Evolutionary conservation across 2,113 vertebrate species (phyloP), one percentile per base, ranked within the genome.

Genomic region (human): DNA sequence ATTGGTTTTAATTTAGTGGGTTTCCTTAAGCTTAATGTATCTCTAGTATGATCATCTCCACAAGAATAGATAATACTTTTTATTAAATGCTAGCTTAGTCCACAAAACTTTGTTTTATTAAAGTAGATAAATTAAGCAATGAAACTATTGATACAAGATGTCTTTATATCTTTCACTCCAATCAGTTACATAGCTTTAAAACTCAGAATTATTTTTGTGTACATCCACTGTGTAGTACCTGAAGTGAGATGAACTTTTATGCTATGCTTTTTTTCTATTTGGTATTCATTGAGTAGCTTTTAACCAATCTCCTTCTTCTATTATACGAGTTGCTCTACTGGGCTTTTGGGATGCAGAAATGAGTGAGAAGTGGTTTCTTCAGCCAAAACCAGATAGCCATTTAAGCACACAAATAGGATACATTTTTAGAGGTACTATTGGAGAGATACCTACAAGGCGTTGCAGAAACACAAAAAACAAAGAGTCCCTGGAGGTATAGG

Each of bases 281-380:
- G 38, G 13, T 94, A 9, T 90, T 92, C 40, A 92, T 12, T 88
- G 70, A 90, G 22, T 52, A 8, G 9, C 23, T 90, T 86, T 93
- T 66, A 82, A 9, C 43, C 20, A 78, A 0, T 79, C 23, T 87
- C 35, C 52, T 64, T 79, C 61, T 95, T 83, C 59, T 95, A 8
- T 87, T 80, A n/a, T 92, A 30, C 45, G 52, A 81, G 20, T 18
- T 5, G 57, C 11, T 84, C 17, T 64, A 30, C 3, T 92, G 9
- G 27, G 17, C 11, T 72, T 92, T 84, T 79, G 40, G 20, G 94
- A 81, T 94, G 8, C 14, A 55, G 12, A 92, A 79, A 88, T 78
- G 50, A 81, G 25, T 93, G n/a, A 93, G 14, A 95, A 85, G 35
- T 89, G 17, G 4, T 89, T 84, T 79, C 32, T 96, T 97, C 27